A percentile compares a stretch with the other conserved stretches of the same genome.
Evolutionary conservation across 2,888 invertebrate genomes (phyloP).

Genomic region (Acronicta psi): DNA sequence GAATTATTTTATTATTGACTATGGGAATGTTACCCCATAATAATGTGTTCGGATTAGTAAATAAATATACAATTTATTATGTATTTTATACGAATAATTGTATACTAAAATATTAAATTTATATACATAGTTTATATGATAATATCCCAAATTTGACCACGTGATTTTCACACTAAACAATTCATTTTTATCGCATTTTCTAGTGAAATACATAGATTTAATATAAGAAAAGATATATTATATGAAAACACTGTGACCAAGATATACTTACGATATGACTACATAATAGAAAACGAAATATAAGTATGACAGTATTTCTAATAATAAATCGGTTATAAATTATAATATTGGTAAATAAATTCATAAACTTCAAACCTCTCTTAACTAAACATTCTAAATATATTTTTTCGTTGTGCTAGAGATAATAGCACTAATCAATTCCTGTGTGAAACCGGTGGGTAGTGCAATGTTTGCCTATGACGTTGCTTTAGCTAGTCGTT

Average conservation of each 20-base stretch:
- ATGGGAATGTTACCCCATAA: slow-evolving; percentile 57
- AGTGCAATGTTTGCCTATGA: too few relatives aligned
- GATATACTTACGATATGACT: slow-evolving; percentile 32
- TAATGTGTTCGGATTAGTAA: slow-evolving; percentile 60
- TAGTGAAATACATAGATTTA: slow-evolving; percentile 14
- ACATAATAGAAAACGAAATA: slow-evolving; percentile 9
- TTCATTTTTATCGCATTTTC: slow-evolving; percentile 23
- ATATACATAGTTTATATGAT: slow-evolving; percentile 24
- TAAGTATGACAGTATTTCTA: too few relatives aligned
- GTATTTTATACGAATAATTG: slow-evolving; percentile 49
- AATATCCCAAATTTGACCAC: slow-evolving; percentile 23
- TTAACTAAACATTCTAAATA: too few relatives aligned
- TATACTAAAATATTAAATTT: slow-evolving; percentile 33
- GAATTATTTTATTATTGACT: slow-evolving; percentile 36
- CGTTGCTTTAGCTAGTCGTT: too few relatives aligned
- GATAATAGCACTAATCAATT: too few relatives aligned
- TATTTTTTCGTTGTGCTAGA: too few relatives aligned
- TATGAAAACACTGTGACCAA: slow-evolving; percentile 14
- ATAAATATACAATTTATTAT: slow-evolving; percentile 55
- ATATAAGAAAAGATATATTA: slow-evolving; percentile 8
- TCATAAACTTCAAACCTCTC: too few relatives aligned
- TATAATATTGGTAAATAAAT: too few relatives aligned
- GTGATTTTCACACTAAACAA: slow-evolving; percentile 3
- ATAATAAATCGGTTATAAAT: too few relatives aligned
- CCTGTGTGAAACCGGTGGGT: too few relatives aligned